Base-by-base conservation (phyloP, 2,888 invertebrate species). In the Eristalis intricaria region DNA sequence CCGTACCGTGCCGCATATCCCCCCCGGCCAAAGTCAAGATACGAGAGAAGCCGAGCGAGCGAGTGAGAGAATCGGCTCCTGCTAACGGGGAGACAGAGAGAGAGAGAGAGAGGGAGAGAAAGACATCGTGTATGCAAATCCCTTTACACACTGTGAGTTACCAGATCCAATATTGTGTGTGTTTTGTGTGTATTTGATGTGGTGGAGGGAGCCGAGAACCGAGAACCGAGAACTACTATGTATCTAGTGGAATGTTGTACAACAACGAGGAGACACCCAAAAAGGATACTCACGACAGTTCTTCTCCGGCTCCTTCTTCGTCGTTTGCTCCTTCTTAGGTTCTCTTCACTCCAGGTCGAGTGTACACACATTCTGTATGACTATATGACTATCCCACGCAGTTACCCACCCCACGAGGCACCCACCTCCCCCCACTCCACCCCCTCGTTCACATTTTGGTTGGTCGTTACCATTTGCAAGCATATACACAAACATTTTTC, bases 111-210 rank as follows among this genome's bases (percentile, higher is more conserved):
- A 43, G 43, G 15, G 43, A 23, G 23, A 11, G 26, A n/a, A 13
- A 10, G 7, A 26, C 76, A 80, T 83, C 75, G 75, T 79, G 84
- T 83, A 87, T 87, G 87, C 83, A 87, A 87, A 87, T 87, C 87
- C 76, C 79, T 84, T 87, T 84, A 83, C 83, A 87, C 75, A 75
- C 75, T 75, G 77, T 82, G 77, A 77, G 74, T 82, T 82, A 73
- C 81, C 70, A 83, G 63, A 83, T 83, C 77, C 86, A 87, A 87
- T 80, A 76, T 79, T 87, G 79, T 87, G 75, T 87, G 76, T 78
- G 83, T 87, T 78, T 75, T 87, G 73, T 79, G 79, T 82, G 82
- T 83, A 83, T 87, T 87, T 83, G 75, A 87, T 87, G 86, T 83
- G 82, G 86, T 75, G 32, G 60, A 71, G 66, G 70, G 74, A 74